Conservation (phyloP, 2,888 invertebrate species). For the Danaus chrysippus region DNA sequence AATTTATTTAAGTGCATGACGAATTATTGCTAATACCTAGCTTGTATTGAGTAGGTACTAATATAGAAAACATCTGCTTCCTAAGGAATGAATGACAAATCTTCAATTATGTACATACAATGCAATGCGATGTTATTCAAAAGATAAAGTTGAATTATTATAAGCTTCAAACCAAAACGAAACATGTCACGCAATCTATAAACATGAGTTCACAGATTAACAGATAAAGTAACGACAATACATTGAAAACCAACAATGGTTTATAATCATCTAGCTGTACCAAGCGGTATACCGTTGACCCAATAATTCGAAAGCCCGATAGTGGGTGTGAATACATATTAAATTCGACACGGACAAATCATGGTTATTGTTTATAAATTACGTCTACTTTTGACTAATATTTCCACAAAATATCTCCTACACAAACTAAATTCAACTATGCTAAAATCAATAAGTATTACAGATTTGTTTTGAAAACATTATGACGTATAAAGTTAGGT, state of each 20-base stretch:
- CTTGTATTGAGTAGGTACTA: too few species aligned
- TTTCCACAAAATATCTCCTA: not conserved
- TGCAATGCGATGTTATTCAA: not conserved
- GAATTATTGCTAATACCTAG: too few species aligned
- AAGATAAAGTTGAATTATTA: not conserved
- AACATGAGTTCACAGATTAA: conserved; percentile 11
- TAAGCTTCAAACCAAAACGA: conserved; percentile 8
- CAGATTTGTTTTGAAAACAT: not conserved
- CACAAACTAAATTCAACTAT: not conserved
- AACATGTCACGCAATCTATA: conserved; percentile 10
- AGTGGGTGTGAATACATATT: conserved; percentile 25
- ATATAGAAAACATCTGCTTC: too few species aligned
- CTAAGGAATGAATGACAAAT: not conserved
- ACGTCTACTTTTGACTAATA: conserved; percentile 12
- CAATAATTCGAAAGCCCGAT: conserved; percentile 43
- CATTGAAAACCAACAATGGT: conserved; percentile 34
- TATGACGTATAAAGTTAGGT: not conserved
- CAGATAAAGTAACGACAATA: conserved; percentile 21
- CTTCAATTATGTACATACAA: not conserved
- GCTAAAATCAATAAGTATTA: not conserved
- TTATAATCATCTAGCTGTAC: conserved; percentile 43
- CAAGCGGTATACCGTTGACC: conserved; percentile 47
- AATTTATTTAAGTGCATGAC: not conserved
- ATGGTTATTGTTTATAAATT: conserved; percentile 41
- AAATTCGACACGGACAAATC: conserved; percentile 23